Base-by-base conservation (phyloP, 1,140 invertebrate genomes). In the Hyles vespertilio region DNA sequence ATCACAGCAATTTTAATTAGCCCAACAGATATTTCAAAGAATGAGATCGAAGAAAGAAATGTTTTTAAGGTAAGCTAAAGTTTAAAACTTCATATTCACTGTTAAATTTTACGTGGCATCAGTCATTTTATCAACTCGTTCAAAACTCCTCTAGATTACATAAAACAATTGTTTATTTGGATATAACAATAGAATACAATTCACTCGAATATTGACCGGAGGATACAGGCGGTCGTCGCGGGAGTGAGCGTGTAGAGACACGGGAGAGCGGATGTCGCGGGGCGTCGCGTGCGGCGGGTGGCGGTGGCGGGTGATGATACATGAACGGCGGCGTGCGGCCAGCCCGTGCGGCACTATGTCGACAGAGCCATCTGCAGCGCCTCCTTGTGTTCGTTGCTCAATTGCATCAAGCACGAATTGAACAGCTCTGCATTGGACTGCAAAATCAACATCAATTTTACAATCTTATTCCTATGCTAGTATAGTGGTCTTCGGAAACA, bases 331-430 rank as follows among this genome's bases (percentile, higher is more conserved):
- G n/a, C 12, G 51, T 8, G 34, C 10, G n/a, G 51, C 11, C 36
- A n/a, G 36, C 36, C 5, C 36, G 36, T 40, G 36, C 36, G 46
- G 53, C 57, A 73, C 68, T 87, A 83, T 64, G 84, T 79, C n/a
- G 82, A 84, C 51, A 90, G 81, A 11, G 94, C 94, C 59, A 93
- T 88, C 77, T 95, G 93, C 61, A 98, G 87, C 12, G 95, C 95
- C 77, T 94, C 92, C 81, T 97, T 94, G 80, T 97, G 95, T 67
- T 97, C 95, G 34, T 92, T 89, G 58, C 92, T 92, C 67, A 98
- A 89, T 63, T 92, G 91, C 70, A 91, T 91, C 61, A 97, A 90
- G 71, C 96, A 96, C 5, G 92, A 93, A 84, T 96, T 94, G 90
- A 97, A 97, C 66, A 98, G 90, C 54, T 95, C 92, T 51, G 92